These are phyloP conservation scores for Diploptera punctata DNA, from an alignment of 2,888 invertebrate genomes.

Conservation along the genomic window DNA sequence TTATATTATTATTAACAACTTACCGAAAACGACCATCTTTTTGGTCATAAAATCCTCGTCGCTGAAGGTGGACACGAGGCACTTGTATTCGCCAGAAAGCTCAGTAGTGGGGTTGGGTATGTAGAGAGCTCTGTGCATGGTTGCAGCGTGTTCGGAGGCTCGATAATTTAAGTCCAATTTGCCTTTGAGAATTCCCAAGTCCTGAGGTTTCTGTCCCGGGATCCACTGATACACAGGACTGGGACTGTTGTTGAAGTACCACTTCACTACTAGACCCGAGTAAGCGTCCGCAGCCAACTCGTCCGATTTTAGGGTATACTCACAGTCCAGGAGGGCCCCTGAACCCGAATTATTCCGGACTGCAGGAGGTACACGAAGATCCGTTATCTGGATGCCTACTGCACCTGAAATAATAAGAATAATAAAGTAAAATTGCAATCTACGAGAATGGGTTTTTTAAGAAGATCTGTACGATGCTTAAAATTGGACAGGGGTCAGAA, in stretches of 20 bases:
- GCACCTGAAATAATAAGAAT: constrained; percentile 52
- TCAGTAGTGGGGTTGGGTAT: constrained; percentile 72
- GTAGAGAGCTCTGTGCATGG: constrained; percentile 72
- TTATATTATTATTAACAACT: no score
- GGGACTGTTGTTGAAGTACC: no score
- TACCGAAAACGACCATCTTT: constrained; percentile 72
- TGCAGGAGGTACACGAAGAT: constrained; percentile 65
- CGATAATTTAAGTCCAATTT: constrained; percentile 68
- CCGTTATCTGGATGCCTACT: constrained; percentile 64
- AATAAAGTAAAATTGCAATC: no score
- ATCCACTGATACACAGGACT: no score
- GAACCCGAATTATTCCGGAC: constrained; percentile 64
- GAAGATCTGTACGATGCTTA: no score
- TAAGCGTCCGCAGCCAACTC: constrained; percentile 56
- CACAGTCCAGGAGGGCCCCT: constrained; percentile 72
- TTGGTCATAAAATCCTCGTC: constrained; percentile 70
- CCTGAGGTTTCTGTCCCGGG: constrained; percentile 70
- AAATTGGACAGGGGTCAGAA: no score
- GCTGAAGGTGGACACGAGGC: constrained; percentile 71
- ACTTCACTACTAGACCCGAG: constrained; percentile 71
- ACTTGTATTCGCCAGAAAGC: constrained; percentile 75
- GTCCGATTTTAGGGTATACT: constrained; percentile 68
- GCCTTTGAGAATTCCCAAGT: constrained; percentile 63
- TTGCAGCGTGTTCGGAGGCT: constrained; percentile 70
- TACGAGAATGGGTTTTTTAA: no score